Evolutionary conservation across 2,797 vertebrate species (phyloP), one percentile per base, ranked within the genome.

Genomic region (Phoxinus dragarum): DNA sequence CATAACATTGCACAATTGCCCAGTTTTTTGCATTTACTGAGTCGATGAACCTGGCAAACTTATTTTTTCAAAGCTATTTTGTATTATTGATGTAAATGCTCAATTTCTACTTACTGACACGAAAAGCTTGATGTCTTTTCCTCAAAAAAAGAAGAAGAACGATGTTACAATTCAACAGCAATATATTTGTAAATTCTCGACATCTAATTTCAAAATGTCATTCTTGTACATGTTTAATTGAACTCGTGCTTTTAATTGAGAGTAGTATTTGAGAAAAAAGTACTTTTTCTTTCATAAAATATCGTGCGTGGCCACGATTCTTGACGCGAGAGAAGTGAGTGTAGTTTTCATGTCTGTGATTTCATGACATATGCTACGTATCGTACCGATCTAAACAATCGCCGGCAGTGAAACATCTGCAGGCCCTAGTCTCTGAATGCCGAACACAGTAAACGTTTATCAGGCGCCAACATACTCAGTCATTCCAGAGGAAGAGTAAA

Each of bases 331-430:
- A 92, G 88, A 92, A 96, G 94, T 96, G 95, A 96, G 91, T 94
- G 96, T 96, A 96, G 92, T 93, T 95, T 97, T 96, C 94, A 96
- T 96, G 97, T 97, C 96, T 95, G 97, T 99, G 97, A 97, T 96
- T 99, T 97, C 96, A 97, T 97, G 92, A 96, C 82, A 94, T 71
- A 96, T 95, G 95, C 94, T 94, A 93, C 95, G 90, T 96, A 96
- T 96, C 96, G 91, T 95, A 91, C 94, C 94, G 94, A 94, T 91
- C 90, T 49, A 95, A 90, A 89, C 89, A 76, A 84, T 64, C 81
- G 82, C 27, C 27, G 59, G 27, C 27, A 31, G 59, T 14, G 12
- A 16, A 31, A 31, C 12, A 7, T 31, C 86, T 87, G 68, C 79
- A 86, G 80, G 84, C 85, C 87, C 90, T 94, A 94, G 94, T 93